Evolutionary conservation across 2,797 vertebrate genomes (phyloP), one percentile per base, ranked within the genome.

Genomic region (Sebastes steindachneri): DNA sequence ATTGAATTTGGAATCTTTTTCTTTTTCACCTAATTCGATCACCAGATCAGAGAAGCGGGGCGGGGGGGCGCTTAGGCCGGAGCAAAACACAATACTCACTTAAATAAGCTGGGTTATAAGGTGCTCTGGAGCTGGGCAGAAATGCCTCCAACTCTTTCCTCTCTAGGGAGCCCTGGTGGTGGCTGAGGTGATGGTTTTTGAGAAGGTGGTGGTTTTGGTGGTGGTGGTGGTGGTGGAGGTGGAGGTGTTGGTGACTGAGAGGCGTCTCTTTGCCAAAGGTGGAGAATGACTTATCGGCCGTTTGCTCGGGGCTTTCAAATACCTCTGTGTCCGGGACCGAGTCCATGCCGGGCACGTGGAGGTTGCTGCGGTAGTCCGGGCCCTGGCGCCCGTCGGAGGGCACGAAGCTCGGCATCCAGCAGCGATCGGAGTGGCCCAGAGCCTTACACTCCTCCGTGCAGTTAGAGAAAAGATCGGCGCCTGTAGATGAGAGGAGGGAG

Each of bases 361-460:
- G 97, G 92, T 99, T 99, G 96, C 98, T 99, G 95, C 98, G 98
- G 86, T 99, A 99, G 95, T 99, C 98, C 0, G 97, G 97, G 79
- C 97, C 98, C 91, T 99, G 98, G 84, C 97, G 97, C 92, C 97
- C 96, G 68, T 99, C 98, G 0, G 97, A 95, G 35, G 98, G 96
- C 89, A 99, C 96, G 80, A 99, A 99, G 82, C 97, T 97, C 68
- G 98, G 98, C 98, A 99, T 99, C 98, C 98, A 99, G 96, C 98
- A 99, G 90, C 98, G 96, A 88, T 99, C 98, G 0, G 98, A 99
- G 95, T 99, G 98, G 88, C 98, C 98, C 89, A 99, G 94, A 7
- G 98, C 98, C 95, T 99, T 99, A 92, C 98, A 99, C 94, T 99
- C 98, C 89, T 99, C 98, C 0, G 98, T 99, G 95, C 98, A 99